phyloP scores from a whole-genome alignment of 2,888 invertebrate species.

The Geotrupes spiniger region DNA sequence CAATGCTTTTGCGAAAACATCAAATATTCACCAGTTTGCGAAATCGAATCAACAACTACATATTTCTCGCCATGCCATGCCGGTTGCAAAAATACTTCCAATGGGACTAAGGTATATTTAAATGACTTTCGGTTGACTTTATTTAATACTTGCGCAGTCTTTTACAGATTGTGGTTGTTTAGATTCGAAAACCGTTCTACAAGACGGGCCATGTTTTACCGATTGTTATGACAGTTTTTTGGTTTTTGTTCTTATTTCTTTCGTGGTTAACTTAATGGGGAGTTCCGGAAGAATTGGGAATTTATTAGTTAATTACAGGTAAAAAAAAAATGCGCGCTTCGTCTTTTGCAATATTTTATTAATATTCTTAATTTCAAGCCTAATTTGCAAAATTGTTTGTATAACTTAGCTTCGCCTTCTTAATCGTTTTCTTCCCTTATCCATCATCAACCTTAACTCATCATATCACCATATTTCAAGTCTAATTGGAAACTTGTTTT shows the following conservation, averaged over 20 bases:
- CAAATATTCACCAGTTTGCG: conserved; percentile 65
- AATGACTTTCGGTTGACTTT: conserved; percentile 7
- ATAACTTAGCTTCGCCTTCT: no score
- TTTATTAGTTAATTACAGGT: conserved; percentile 62
- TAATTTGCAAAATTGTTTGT: no score
- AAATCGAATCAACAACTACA: conserved; percentile 54
- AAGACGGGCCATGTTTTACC: conserved; percentile 44
- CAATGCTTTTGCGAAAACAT: conserved; percentile 59
- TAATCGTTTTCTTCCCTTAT: no score
- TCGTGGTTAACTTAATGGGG: conserved; percentile 58
- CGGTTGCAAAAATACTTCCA: conserved; percentile 54
- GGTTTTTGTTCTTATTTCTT: conserved; percentile 52
- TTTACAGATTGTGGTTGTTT: conserved; percentile 24
- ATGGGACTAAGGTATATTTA: conserved; percentile 23
- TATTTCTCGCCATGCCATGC: conserved; percentile 74
- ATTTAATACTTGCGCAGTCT: conserved; percentile 17
- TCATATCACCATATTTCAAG: no score
- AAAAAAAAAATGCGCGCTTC: no score
- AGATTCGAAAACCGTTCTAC: conserved; percentile 29
- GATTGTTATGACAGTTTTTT: conserved; percentile 45
- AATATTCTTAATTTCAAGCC: no score
- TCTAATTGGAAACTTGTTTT: no score
- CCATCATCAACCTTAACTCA: no score
- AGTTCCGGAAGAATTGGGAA: conserved; percentile 67
- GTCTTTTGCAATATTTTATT: no score